Conservation (phyloP, 2,888 invertebrate species). For the Caradrina kadenii region DNA sequence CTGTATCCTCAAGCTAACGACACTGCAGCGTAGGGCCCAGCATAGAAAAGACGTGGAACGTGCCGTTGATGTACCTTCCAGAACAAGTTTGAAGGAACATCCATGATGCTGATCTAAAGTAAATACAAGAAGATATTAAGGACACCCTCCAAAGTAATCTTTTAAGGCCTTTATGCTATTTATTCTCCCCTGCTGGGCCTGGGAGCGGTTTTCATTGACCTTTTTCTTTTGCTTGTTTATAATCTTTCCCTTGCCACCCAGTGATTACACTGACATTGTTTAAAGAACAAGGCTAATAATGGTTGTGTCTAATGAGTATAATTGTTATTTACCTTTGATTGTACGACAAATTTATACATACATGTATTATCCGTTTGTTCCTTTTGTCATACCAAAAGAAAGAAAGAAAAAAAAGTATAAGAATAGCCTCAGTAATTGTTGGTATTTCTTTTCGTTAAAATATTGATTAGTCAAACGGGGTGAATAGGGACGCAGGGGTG, state of each 20-base stretch:
- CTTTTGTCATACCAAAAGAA: neutral
- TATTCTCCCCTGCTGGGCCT: neutral
- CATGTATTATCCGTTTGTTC: neutral
- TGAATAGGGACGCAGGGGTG: too few relatives aligned
- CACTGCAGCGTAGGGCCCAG: neutral
- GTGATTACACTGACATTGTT: neutral
- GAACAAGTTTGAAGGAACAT: conserved; percentile 4
- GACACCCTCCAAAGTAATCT: conserved; percentile 11
- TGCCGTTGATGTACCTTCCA: conserved; percentile 13
- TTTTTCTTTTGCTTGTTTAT: conserved; percentile 1
- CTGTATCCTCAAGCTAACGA: conserved; percentile 4
- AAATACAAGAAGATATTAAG: conserved; percentile 23
- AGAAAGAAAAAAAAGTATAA: too few relatives aligned
- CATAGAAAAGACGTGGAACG: conserved; percentile 17
- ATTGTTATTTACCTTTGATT: conserved; percentile 1
- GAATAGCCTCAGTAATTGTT: neutral
- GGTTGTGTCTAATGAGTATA: conserved; percentile 15
- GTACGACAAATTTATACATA: neutral
- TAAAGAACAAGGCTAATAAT: neutral
- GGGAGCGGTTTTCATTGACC: neutral
- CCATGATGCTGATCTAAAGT: conserved; percentile 9
- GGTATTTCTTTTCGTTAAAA: neutral
- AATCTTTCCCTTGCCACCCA: neutral
- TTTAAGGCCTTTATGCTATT: conserved; percentile 17
- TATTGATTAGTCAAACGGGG: too few relatives aligned